These are phyloP conservation scores for Cosmia pyralina DNA, from an alignment of 2,888 invertebrate genomes.

Conservation along the genomic window DNA sequence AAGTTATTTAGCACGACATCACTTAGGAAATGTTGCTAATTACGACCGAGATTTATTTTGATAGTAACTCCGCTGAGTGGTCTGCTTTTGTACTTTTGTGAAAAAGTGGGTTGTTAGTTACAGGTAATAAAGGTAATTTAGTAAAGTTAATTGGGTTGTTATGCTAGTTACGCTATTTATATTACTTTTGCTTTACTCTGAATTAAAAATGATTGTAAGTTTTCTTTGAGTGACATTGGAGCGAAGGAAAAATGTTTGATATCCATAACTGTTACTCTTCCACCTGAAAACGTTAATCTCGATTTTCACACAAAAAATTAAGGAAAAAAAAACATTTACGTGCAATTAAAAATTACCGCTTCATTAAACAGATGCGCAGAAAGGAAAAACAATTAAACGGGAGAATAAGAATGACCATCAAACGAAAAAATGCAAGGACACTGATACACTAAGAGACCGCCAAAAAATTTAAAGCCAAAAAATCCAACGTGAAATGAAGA, in stretches of 20 bases:
- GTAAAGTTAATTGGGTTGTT: slow-evolving; percentile 15
- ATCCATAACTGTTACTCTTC: background rate
- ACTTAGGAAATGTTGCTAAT: slow-evolving; percentile 64
- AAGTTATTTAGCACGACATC: slow-evolving; percentile 68
- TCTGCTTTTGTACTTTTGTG: slow-evolving; percentile 23
- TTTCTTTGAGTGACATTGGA: slow-evolving; percentile 4
- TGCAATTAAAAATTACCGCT: background rate
- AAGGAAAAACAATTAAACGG: slow-evolving; percentile 4
- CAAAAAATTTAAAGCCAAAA: slow-evolving; percentile 36
- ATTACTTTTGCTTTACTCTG: background rate
- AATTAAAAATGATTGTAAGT: background rate
- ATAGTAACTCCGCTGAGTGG: slow-evolving; percentile 28
- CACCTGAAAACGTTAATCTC: background rate
- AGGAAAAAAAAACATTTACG: background rate
- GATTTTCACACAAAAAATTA: background rate
- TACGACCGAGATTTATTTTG: slow-evolving; percentile 55
- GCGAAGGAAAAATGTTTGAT: background rate
- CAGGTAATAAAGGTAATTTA: slow-evolving; percentile 15
- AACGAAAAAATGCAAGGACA: slow-evolving; percentile 35
- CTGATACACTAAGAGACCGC: slow-evolving; percentile 42
- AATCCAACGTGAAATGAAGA: slow-evolving; percentile 60
- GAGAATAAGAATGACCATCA: background rate
- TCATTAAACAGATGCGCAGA: slow-evolving; percentile 18
- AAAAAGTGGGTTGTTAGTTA: slow-evolving; percentile 22
- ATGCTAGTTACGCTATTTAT: slow-evolving; percentile 4